These are phyloP conservation scores for Mycalesis mineus DNA, from an alignment of 2,888 invertebrate genomes.

Conservation along the genomic window DNA sequence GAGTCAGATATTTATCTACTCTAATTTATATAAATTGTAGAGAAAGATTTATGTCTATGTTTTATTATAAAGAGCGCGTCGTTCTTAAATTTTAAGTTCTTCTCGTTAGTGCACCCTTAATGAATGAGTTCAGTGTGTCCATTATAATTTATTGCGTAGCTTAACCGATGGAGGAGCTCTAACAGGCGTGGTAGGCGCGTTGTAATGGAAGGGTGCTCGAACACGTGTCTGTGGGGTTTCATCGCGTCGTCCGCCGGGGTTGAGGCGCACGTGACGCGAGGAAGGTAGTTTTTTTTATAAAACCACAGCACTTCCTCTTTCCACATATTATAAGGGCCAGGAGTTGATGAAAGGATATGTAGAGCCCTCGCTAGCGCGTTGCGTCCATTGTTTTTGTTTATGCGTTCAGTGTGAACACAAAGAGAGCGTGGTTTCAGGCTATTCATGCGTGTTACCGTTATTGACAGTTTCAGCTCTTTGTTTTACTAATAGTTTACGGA, in stretches of 20 bases:
- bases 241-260: conserved; percentile 48
- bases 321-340: conserved; percentile 27
- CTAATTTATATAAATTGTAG: too few species aligned
- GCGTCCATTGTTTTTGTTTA: conserved; percentile 10
- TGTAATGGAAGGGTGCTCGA: conserved; percentile 31
- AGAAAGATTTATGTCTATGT: too few species aligned
- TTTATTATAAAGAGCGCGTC: too few species aligned
- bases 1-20: too few species aligned
- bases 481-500: not conserved
- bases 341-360: conserved; percentile 27
- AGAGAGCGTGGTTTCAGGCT: not conserved
- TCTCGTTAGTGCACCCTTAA: not conserved
- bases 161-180: conserved; percentile 10
- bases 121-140: not conserved
- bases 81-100: too few species aligned
- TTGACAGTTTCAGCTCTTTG: not conserved
- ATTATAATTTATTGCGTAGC: not conserved
- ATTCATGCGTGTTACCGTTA: not conserved
- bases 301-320: conserved; percentile 38
- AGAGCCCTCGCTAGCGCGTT: conserved; percentile 4
- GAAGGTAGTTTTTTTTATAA: conserved; percentile 44
- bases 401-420: not conserved
- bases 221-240: conserved; percentile 49
- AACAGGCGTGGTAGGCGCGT: conserved; percentile 12
- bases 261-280: conserved; percentile 61